Evolutionary conservation across 1,140 invertebrate genomes (phyloP).

Genomic region (Ceratina australensis): DNA sequence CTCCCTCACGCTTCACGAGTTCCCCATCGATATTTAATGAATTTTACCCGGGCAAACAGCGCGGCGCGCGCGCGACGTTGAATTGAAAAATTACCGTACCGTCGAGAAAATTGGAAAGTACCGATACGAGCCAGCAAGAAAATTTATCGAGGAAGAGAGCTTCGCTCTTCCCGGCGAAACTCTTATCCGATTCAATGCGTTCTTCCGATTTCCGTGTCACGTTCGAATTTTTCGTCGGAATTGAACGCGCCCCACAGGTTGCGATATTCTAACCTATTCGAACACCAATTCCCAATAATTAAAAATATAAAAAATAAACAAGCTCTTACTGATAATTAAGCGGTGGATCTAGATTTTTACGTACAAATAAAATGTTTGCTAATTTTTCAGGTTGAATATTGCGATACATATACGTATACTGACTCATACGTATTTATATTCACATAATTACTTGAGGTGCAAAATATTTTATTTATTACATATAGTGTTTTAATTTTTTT

Average conservation of each 20-base stretch:
- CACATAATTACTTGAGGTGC: too few species aligned
- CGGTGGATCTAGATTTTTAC: too few species aligned
- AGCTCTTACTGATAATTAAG: too few species aligned
- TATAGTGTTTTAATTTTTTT: too few species aligned
- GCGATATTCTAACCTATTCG: too few species aligned
- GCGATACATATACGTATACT: too few species aligned
- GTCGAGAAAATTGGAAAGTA: conserved; percentile 19
- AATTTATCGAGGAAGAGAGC: conserved; percentile 33
- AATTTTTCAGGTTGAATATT: too few species aligned
- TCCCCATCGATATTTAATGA: conserved; percentile 52
- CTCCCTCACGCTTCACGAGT: not conserved
- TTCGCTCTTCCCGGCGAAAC: not conserved
- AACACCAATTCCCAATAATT: too few species aligned
- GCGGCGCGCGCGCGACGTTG: not conserved
- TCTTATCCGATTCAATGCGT: conserved; percentile 17
- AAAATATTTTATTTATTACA: too few species aligned
- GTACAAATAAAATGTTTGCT: too few species aligned
- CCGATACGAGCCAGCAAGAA: conserved; percentile 2
- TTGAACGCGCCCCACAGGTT: not conserved
- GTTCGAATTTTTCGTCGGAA: not conserved
- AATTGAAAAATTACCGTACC: conserved; percentile 51
- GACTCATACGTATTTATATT: too few species aligned
- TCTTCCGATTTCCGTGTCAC: conserved; percentile 15
- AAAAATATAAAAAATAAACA: too few species aligned
- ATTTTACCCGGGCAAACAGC: conserved; percentile 45